A percentile compares a stretch with the other conserved stretches of the same genome.
These are phyloP conservation scores for Busseola fusca DNA, from an alignment of 2,888 invertebrate species.

Conservation along the genomic window DNA sequence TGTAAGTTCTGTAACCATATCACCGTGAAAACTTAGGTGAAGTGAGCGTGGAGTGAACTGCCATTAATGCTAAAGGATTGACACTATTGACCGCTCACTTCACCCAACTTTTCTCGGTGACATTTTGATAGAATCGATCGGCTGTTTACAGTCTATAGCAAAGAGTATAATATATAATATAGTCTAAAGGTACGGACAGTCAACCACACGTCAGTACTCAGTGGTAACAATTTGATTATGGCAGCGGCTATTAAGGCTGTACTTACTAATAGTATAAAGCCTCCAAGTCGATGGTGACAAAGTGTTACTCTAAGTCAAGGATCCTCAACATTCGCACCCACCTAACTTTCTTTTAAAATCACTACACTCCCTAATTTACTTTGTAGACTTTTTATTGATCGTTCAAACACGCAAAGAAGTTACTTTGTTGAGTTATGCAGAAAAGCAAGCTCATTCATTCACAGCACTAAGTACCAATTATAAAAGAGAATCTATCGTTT, in stretches of 20 bases:
- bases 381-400: background rate
- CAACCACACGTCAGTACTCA: background rate
- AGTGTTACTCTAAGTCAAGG: background rate
- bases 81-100: too few relatives aligned
- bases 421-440: background rate
- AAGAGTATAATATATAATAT: too few relatives aligned
- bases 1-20: too few relatives aligned
- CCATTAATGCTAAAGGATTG: too few relatives aligned
- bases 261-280: background rate
- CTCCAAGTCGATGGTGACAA: background rate
- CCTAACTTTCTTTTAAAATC: background rate
- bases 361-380: background rate
- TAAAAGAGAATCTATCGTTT: too few relatives aligned
- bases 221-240: background rate
- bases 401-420: background rate
- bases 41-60: too few relatives aligned
- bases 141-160: background rate
- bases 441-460: background rate
- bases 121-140: too few relatives aligned
- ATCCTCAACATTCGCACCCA: too few relatives aligned
- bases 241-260: background rate
- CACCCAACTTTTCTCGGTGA: too few relatives aligned
- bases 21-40: too few relatives aligned
- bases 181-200: background rate
- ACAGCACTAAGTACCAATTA: background rate